A percentile compares a stretch with the other conserved stretches of the same genome.
These are phyloP conservation scores for Tragelaphus buxtoni DNA, from an alignment of 2,113 vertebrate species.

Conservation along the genomic window DNA sequence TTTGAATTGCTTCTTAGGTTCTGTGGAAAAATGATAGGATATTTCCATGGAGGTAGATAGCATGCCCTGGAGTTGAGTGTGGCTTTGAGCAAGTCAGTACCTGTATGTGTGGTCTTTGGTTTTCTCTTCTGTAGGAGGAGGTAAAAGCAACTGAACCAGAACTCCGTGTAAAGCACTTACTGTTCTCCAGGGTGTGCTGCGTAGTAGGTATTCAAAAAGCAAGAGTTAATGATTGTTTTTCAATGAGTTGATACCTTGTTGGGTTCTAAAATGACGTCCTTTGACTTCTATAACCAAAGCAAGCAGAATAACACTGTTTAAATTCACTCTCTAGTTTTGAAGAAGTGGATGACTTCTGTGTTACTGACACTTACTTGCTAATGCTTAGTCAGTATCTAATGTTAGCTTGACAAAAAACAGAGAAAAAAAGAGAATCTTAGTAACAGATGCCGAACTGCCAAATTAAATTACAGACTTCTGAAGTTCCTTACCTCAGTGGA, in stretches of 20 bases:
- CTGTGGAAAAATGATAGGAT: not conserved
- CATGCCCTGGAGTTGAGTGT: not conserved
- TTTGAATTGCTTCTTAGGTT: slow-evolving; percentile 27
- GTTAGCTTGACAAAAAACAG: slow-evolving; percentile 21
- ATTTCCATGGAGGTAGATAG: not conserved
- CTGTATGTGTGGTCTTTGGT: not conserved
- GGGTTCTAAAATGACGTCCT: not conserved
- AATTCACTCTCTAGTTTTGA: not conserved
- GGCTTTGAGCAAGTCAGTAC: not conserved
- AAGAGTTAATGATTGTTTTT: not conserved
- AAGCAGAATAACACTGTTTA: not conserved
- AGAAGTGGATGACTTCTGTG: slow-evolving; percentile 17
- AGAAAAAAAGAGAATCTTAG: not conserved
- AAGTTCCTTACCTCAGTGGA: not conserved
- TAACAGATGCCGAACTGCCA: not conserved
- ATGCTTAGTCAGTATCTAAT: not conserved
- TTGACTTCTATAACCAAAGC: slow-evolving; percentile 12
- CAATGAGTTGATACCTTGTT: not conserved
- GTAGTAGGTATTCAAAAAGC: not conserved
- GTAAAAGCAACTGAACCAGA: not conserved
- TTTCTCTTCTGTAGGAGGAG: not conserved
- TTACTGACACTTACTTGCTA: not conserved
- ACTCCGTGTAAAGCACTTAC: not conserved
- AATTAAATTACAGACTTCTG: slow-evolving; percentile 22
- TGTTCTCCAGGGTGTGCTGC: not conserved